phyloP scores from a whole-genome alignment of 2,797 vertebrate genomes.

The Meda fulgida region DNA sequence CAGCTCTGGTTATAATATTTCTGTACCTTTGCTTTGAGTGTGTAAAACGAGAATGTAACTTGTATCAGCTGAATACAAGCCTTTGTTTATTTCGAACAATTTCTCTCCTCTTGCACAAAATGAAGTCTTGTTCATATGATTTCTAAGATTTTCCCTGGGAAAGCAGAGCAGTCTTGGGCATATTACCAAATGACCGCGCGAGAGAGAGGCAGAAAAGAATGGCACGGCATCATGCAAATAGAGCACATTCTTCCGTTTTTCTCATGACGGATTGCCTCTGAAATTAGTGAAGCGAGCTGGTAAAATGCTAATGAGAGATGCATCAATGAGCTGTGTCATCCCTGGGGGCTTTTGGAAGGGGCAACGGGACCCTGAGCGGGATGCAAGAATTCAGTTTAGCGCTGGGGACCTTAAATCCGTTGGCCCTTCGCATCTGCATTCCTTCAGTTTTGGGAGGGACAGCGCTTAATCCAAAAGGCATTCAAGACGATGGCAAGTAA shows the following conservation, averaged over 20 bases:
- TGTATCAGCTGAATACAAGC: background rate
- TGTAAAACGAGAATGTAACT: background rate
- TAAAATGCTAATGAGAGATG: constrained; percentile 91
- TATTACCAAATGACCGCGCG: constrained; percentile 76
- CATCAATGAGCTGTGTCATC: constrained; percentile 92
- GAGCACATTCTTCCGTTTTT: constrained; percentile 86
- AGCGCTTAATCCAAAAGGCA: constrained; percentile 51
- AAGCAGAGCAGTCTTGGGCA: constrained; percentile 78
- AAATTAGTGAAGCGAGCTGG: constrained; percentile 83
- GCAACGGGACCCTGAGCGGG: constrained; percentile 62
- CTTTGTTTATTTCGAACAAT: background rate
- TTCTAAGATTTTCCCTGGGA: constrained; percentile 82
- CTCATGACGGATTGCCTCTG: constrained; percentile 85
- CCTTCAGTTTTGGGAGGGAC: constrained; percentile 61
- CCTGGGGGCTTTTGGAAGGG: constrained; percentile 60
- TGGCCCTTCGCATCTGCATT: constrained; percentile 66
- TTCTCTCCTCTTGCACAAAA: constrained; percentile 3
- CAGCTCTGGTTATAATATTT: background rate
- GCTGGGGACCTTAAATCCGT: constrained; percentile 62
- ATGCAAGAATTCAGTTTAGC: constrained; percentile 60
- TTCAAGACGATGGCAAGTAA: constrained; percentile 47
- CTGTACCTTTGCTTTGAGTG: background rate
- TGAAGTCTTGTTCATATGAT: constrained; percentile 72
- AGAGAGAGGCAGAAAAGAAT: constrained; percentile 68
- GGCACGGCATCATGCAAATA: constrained; percentile 86